These are phyloP conservation scores for Pyralis farinalis DNA, from an alignment of 2,888 invertebrate species.

Conservation along the genomic window DNA sequence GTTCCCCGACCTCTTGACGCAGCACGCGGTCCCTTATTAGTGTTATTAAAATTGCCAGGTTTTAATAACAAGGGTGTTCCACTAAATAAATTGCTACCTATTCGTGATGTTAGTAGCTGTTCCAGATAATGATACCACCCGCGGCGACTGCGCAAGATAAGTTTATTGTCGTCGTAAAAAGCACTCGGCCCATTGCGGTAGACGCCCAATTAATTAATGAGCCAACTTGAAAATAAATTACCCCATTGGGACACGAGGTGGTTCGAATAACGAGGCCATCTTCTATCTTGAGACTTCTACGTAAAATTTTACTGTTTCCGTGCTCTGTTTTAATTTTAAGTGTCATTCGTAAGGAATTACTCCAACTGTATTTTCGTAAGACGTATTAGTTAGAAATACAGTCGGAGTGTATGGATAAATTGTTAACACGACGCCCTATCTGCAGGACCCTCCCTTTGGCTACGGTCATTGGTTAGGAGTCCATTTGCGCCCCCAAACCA, in stretches of 20 bases:
- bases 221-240: conserved; percentile 65
- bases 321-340: conserved; percentile 16
- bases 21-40: conserved; percentile 3
- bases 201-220: conserved; percentile 72
- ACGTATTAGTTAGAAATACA: background rate
- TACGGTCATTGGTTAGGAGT: conserved; percentile 61
- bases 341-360: conserved; percentile 16
- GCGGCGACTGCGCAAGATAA: conserved; percentile 44
- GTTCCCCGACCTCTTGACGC: too few relatives aligned
- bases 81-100: conserved; percentile 7
- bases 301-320: conserved; percentile 46
- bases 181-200: conserved; percentile 53
- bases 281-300: conserved; percentile 38
- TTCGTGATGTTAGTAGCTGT: conserved; percentile 4
- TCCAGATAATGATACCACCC: conserved; percentile 45
- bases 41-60: conserved; percentile 2
- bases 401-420: background rate
- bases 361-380: conserved; percentile 3
- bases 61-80: conserved; percentile 5
- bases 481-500: conserved; percentile 57
- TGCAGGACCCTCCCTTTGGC: conserved; percentile 43
- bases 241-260: conserved; percentile 52
- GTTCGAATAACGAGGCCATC: conserved; percentile 38
- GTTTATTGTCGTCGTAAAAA: conserved; percentile 66
- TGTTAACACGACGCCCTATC: conserved; percentile 25